These are phyloP conservation scores for Garra rufa DNA, from an alignment of 2,113 vertebrate species.

Conservation along the genomic window DNA sequence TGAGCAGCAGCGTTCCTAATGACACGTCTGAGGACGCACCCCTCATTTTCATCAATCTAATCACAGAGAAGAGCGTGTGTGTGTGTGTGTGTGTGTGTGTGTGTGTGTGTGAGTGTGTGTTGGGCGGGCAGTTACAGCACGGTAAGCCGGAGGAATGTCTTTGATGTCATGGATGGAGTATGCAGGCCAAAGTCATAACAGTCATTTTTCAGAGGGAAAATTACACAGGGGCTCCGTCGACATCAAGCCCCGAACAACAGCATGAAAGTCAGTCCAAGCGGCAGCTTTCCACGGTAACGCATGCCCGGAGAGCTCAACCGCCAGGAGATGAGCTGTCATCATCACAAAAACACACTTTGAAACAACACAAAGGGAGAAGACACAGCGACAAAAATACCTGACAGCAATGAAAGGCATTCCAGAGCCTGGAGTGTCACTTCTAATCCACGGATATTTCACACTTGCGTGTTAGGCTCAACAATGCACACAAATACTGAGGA, in stretches of 20 bases:
- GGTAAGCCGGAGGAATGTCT: conserved; percentile 32
- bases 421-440: not conserved
- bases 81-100: conserved; percentile 32
- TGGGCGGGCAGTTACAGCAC: conserved; percentile 14
- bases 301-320: not conserved
- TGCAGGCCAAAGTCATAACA: conserved; percentile 30
- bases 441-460: not conserved
- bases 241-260: conserved; percentile 17
- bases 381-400: conserved; percentile 23
- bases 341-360: conserved; percentile 40
- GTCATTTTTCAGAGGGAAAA: conserved; percentile 15
- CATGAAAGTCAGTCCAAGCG: not conserved
- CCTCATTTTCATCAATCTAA: conserved; percentile 39
- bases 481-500: not conserved
- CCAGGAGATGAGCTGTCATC: conserved; percentile 31
- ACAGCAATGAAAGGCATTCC: conserved; percentile 36
- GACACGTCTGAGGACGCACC: conserved; percentile 38
- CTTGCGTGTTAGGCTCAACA: not conserved
- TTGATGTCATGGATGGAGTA: conserved; percentile 27
- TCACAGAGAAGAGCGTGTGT: conserved; percentile 36
- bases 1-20: conserved; percentile 14
- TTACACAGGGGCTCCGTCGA: conserved; percentile 3
- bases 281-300: not conserved
- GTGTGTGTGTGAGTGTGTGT: conserved; percentile 37
- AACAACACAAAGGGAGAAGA: conserved; percentile 5